Percentiles rank a stretch among this genome's conserved stretches.
Evolutionary conservation across 2,113 vertebrate genomes (phyloP).

Genomic region (Campylorhamphus procurvoides): DNA sequence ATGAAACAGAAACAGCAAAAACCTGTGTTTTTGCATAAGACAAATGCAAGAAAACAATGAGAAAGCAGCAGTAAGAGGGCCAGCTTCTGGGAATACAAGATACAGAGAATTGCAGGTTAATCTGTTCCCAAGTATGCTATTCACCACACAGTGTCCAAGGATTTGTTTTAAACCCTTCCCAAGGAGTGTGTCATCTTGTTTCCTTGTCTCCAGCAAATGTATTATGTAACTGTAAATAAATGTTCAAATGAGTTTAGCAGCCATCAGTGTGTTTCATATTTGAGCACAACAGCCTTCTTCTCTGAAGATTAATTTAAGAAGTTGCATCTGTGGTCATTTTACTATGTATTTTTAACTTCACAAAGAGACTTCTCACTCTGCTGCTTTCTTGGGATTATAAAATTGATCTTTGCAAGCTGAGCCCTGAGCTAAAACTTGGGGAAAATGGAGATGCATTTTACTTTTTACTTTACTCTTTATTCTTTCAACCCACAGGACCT

Average conservation of each 20-base stretch:
- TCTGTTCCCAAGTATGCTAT: not conserved
- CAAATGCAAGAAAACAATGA: conserved; percentile 21
- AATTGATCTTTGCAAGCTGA: not conserved
- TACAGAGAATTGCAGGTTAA: conserved; percentile 21
- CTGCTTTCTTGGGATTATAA: not conserved
- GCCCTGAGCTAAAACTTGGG: not conserved
- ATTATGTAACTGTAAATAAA: conserved; percentile 32
- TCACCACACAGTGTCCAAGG: not conserved
- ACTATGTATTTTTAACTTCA: not conserved
- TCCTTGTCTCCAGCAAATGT: not conserved
- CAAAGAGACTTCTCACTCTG: not conserved
- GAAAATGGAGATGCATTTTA: not conserved
- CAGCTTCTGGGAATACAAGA: not conserved
- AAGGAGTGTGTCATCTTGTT: not conserved
- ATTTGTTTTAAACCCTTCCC: conserved; percentile 42
- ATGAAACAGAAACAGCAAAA: not conserved
- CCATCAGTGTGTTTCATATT: not conserved
- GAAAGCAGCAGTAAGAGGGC: not conserved
- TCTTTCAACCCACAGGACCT: not conserved
- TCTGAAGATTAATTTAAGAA: conserved; percentile 3
- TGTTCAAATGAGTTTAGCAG: not conserved
- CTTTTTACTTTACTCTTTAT: not conserved
- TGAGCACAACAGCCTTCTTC: not conserved
- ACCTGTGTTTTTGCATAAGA: not conserved
- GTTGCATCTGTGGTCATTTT: not conserved